Conservation (phyloP, 1,140 invertebrate genomes). For the Drosophila mauritiana region DNA sequence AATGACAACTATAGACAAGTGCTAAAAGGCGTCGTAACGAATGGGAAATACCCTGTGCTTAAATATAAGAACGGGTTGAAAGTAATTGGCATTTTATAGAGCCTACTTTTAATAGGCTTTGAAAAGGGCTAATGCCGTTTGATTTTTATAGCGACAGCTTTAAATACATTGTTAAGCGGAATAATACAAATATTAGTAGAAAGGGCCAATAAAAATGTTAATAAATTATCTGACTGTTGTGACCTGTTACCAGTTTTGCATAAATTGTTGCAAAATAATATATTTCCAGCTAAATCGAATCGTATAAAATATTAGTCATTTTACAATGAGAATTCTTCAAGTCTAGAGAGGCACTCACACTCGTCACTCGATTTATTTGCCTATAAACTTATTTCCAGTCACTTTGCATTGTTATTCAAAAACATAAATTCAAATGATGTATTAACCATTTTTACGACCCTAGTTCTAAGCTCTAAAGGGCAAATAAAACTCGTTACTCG, state of each 20-base stretch:
- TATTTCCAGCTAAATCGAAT: background rate
- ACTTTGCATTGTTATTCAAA: too few species aligned
- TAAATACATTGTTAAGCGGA: background rate
- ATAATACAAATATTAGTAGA: background rate
- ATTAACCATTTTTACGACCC: too few species aligned
- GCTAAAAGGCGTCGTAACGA: background rate
- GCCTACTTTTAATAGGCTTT: too few species aligned
- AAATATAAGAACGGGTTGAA: too few species aligned
- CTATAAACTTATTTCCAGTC: background rate
- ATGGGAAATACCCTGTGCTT: background rate
- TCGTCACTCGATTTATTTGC: background rate
- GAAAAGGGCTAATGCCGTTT: background rate
- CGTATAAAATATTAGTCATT: background rate
- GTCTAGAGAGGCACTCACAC: too few species aligned
- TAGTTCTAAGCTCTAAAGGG: too few species aligned
- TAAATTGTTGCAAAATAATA: background rate
- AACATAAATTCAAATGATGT: too few species aligned
- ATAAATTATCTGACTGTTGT: background rate
- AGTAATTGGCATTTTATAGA: too few species aligned
- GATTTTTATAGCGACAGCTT: background rate
- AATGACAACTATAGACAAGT: conserved; percentile 25
- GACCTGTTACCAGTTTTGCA: background rate
- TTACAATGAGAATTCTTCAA: too few species aligned
- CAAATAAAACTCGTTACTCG: too few species aligned
- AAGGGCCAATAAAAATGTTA: background rate